Evolutionary conservation across 1,140 invertebrate species (phyloP), one percentile per base, ranked within the genome.

Genomic region (Alviniconcha marisindica): DNA sequence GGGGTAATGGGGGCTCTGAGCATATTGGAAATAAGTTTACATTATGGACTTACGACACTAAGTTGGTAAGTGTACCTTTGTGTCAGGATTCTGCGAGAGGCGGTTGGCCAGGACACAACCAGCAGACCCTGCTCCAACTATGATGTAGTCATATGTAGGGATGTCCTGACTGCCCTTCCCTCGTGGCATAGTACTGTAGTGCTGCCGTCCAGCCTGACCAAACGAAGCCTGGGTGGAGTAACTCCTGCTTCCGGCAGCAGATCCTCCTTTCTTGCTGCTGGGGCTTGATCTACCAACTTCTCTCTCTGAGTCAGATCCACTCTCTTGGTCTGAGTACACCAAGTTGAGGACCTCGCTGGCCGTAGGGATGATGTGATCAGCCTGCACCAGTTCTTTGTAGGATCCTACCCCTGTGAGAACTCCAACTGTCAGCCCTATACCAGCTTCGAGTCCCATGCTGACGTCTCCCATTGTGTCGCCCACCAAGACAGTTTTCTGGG

Each of bases 401-500:
- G 88, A 87, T 14, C 89, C 88, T 1, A 90, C 86, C 15, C 91
- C 91, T 56, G 87, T 90, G n/a, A 94, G 84, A 42, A 94, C 94
- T 71, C 93, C 94, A 54, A 94, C 92, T 21, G 90, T 92, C 38
- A 88, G 88, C 18, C 91, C 88, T 2, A 94, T 91, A 71, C 91
- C 88, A 1, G 94, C 93, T 28, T 87, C 86, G n/a, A 89, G 83
- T n/a, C 90, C 93, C 92, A 94, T 93, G 66, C 83, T 82, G 74
- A 94, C 85, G 82, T 94, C 94, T 5, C 90, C 90, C n/a, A 90
- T 83, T 10, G 94, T 94, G 87, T 94, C 94, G 0, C 94, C 94
- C 14, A 94, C 92, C 81, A 94, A 90, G 28, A 94, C 88, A 36
- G 91, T 87, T 18, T 93, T 84, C 33, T 86, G 74, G 5, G 93